Conservation (phyloP, 2,113 vertebrate species). For the Motacilla tschutschensis region DNA sequence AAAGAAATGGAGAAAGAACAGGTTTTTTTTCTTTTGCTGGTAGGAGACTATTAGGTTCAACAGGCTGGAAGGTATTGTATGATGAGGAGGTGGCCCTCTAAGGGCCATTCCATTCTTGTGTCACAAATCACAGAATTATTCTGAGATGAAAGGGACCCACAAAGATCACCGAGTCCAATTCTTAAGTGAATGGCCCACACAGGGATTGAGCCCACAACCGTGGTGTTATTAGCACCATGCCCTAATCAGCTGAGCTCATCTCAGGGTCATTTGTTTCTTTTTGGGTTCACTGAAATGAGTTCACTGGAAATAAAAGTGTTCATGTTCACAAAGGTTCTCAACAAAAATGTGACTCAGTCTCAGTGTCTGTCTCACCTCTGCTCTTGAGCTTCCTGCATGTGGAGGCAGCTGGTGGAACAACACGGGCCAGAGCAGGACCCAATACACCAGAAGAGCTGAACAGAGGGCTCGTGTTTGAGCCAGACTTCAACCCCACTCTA, state of each 20-base stretch:
- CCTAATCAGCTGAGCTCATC: neutral
- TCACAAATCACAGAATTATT: neutral
- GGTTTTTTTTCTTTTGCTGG: neutral
- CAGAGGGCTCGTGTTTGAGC: neutral
- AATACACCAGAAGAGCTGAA: rapidly evolving
- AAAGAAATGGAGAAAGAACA: neutral
- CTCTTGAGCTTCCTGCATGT: neutral
- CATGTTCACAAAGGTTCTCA: neutral
- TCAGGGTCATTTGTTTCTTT: neutral
- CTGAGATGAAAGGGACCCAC: neutral
- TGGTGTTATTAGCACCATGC: too few relatives aligned
- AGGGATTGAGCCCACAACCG: neutral
- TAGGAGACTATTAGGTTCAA: neutral
- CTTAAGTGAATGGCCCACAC: neutral
- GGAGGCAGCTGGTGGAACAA: neutral
- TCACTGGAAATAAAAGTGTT: neutral
- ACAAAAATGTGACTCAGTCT: neutral
- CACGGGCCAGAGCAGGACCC: neutral
- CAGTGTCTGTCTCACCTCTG: neutral
- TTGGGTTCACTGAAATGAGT: neutral
- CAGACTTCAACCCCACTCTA: neutral
- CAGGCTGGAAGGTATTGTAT: neutral
- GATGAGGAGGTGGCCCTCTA: neutral
- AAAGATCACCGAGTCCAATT: neutral
- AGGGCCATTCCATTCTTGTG: neutral